Evolutionary conservation across 2,888 invertebrate species (phyloP), one percentile per base, ranked within the genome.

Genomic region (Notodonta ziczac): DNA sequence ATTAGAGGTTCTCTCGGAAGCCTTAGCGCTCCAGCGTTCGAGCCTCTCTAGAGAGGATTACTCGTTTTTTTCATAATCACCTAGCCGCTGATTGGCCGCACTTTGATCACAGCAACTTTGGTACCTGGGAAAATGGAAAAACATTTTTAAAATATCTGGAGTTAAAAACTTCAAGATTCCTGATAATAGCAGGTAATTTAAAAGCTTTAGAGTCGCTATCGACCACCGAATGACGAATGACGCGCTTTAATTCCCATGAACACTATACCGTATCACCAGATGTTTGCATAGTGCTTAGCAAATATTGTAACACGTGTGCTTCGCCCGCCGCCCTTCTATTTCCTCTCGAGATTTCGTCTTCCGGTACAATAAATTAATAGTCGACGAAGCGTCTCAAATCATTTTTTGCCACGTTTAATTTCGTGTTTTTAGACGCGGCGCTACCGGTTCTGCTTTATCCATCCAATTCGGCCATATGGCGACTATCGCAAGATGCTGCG

Each of bases 241-340:
- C 66, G 62, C 52, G 69, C 62, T 62, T 60, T 65, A 73, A 79
- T 81, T 85, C 84, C 73, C 81, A 82, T 83, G 79, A 84, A 82
- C 65, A 78, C 67, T 73, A 67, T 70, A 77, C 72, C 77, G 76
- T 89, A 90, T 86, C 87, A 81, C 84, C 90, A 91, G 86, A 89
- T 91, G 92, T 90, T 91, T 89, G 86, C 82, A 83, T 78, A 83
- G 82, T 84, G 85, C 86, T 88, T 84, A 86, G 92, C 90, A 93
- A 93, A 93, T 93, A 93, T 93, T 93, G 89, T 92, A 92, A 92
- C 93, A 93, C 93, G 93, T 93, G 93, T 92, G 92, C 88, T 69
- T 74, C 77, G 84, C 83, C 83, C 82, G 76, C 77, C 84, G 87
- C 89, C 88, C 89, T 87, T 88, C 88, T 90, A 90, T 91, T 92